phyloP scores from a whole-genome alignment of 37 sponge, comb jelly and placozoan species.

The Spongilla lacustris region DNA sequence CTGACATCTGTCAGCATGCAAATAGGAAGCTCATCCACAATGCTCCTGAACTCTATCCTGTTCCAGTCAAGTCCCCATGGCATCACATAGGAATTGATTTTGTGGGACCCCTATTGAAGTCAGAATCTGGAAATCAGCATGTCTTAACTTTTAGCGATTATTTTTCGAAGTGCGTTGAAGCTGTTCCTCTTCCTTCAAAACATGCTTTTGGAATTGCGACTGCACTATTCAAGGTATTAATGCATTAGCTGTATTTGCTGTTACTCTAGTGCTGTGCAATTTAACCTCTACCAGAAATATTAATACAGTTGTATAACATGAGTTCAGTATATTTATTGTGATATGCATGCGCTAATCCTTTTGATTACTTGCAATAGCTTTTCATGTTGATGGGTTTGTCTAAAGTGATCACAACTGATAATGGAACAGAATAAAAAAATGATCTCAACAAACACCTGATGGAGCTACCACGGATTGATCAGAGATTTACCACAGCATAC shows the following conservation, averaged over 20 bases:
- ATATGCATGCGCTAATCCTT: too few species aligned
- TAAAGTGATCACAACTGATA: constrained; percentile 40
- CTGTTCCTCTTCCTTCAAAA: constrained; percentile 38
- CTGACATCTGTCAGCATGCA: constrained; percentile 66
- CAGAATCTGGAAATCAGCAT: constrained; percentile 32
- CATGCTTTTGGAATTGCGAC: constrained; percentile 46
- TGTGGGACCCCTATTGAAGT: constrained; percentile 50
- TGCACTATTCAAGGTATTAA: constrained; percentile 69
- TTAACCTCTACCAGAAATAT: too few species aligned
- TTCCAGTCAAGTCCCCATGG: constrained; percentile 73
- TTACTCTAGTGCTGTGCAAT: too few species aligned
- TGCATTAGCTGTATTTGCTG: too few species aligned
- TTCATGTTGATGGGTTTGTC: constrained; percentile 42
- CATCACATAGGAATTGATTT: constrained; percentile 75
- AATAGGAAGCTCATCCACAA: constrained; percentile 43
- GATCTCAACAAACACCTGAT: constrained; percentile 38
- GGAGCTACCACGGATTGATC: constrained; percentile 15
- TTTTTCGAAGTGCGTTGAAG: constrained; percentile 68
- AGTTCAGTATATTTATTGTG: too few species aligned
- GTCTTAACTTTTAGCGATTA: constrained; percentile 77
- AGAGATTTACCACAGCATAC: constrained; percentile 40
- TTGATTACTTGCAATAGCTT: neutral
- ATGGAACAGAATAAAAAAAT: constrained; percentile 52
- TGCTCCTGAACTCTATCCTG: constrained; percentile 72
- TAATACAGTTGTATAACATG: too few species aligned